A percentile compares a stretch with the other conserved stretches of the same genome.
phyloP scores from a whole-genome alignment of 2,888 invertebrate species.

The Chloromyia formosa region DNA sequence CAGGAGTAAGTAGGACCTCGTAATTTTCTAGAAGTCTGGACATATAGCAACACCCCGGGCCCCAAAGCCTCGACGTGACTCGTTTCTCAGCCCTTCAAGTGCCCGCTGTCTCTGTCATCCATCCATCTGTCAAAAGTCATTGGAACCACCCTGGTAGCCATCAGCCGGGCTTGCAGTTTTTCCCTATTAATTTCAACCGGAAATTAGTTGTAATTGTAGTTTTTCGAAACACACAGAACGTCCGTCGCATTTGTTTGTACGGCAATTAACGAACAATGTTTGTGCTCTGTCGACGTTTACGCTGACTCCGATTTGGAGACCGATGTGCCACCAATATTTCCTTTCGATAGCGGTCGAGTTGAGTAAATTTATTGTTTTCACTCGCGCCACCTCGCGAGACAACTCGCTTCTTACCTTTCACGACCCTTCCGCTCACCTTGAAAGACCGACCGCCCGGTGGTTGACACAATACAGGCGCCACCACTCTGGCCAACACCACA shows the following conservation, averaged over 20 bases:
- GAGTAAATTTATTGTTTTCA: slow-evolving; percentile 33
- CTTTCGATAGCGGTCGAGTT: neutral
- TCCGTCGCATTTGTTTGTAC: neutral
- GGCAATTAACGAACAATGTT: slow-evolving; percentile 25
- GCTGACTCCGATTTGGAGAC: no score
- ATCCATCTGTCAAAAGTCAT: slow-evolving; percentile 34
- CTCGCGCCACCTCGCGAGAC: neutral
- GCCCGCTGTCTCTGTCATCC: neutral
- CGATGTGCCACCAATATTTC: no score
- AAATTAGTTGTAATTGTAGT: slow-evolving; percentile 16
- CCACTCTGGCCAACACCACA: neutral
- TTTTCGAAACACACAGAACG: neutral
- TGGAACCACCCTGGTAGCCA: neutral
- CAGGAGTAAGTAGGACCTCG: no score
- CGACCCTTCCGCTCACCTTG: neutral
- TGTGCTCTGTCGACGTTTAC: no score
- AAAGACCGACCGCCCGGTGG: neutral
- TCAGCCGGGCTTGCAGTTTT: neutral
- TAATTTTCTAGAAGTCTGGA: no score
- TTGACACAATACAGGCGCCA: slow-evolving; percentile 9
- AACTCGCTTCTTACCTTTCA: neutral
- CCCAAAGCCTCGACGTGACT: neutral
- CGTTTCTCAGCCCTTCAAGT: neutral
- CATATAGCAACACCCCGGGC: neutral
- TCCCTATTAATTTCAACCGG: slow-evolving; percentile 24